Base-by-base conservation (phyloP, 2,113 vertebrate genomes). In the Polyodon spathula region DNA sequence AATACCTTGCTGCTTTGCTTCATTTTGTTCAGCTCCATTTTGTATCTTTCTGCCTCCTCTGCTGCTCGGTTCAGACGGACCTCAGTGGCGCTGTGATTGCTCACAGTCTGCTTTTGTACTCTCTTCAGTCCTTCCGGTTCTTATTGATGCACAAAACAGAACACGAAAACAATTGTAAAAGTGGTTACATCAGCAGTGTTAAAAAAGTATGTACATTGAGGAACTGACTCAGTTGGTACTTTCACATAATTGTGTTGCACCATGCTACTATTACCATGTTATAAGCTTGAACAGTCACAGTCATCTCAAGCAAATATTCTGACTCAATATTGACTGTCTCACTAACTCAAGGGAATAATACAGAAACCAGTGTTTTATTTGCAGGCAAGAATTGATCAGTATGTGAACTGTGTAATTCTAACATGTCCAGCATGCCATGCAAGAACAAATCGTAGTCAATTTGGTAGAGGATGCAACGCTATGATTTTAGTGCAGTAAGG, bases 61-160 rank as follows among this genome's bases (percentile, higher is more conserved):
- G 72, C 60, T 67, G 64, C 65, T 65, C 70, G 74, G 76, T 71
- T 73, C 27, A 27, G 27, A 27, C 27, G 27, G 2, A 27, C 27
- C 27, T 27, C 27, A 27, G 27, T 27, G 27, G 27, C 3, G 27
- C 27, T 27, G 27, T 27, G 27, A 27, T 27, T 27, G 27, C 2
- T 27, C 27, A 27, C 27, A 27, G 27, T 27, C 27, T 27, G 27
- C 27, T 27, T 80, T 93, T 97, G 37, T 84, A 78, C 64, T 64
- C n/a, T n/a, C 88, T 58, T 93, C 91, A 27, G 75, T 84, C 68
- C 97, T 94, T 76, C 93, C 96, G 92, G 57, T 75, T 97, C 94
- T 95, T 98, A 37, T 40, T 54, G 0, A 57, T 61, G 66, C 66
- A 73, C 9, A 73, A 41, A 59, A 41, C 12, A 59, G 67, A 50